Conservation (phyloP, 2,888 invertebrate genomes). For the Anarsia innoxiella region DNA sequence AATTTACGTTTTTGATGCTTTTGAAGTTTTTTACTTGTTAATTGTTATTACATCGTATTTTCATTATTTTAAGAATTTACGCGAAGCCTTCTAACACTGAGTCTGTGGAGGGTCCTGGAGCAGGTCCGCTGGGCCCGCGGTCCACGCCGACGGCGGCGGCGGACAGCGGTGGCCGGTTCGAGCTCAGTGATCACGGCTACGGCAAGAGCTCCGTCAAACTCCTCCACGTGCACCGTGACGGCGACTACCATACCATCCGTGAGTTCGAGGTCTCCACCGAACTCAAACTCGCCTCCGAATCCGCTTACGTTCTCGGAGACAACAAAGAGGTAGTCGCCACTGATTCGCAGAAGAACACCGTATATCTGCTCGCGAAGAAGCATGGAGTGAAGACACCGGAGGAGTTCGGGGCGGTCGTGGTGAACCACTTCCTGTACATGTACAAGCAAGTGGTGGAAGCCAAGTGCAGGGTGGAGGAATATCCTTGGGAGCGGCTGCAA, state of each 20-base stretch:
- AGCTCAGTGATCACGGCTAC: constrained; percentile 79
- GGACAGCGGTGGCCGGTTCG: constrained; percentile 71
- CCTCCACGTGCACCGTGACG: constrained; percentile 80
- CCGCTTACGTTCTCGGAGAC: constrained; percentile 83
- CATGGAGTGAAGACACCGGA: constrained; percentile 85
- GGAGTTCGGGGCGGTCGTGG: constrained; percentile 83
- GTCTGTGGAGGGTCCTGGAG: constrained; percentile 30
- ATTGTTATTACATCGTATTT: too few relatives aligned
- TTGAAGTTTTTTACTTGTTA: neutral
- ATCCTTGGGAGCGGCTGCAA: constrained; percentile 84
- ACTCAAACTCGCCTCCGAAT: constrained; percentile 79
- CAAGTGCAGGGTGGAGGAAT: constrained; percentile 81
- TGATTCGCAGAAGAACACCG: constrained; percentile 89
- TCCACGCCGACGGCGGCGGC: constrained; percentile 49
- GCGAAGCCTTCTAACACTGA: constrained; percentile 67
- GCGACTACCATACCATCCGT: constrained; percentile 79
- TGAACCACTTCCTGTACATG: constrained; percentile 82
- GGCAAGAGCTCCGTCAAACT: constrained; percentile 86
- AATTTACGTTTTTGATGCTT: neutral
- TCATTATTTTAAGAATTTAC: constrained; percentile 56
- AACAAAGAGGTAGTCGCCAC: constrained; percentile 88
- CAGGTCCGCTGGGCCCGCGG: constrained; percentile 19
- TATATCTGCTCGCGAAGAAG: constrained; percentile 85
- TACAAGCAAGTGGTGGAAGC: constrained; percentile 85
- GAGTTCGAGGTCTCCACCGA: constrained; percentile 84